A percentile compares a stretch with the other conserved stretches of the same genome.
These are phyloP conservation scores for Lophotriccus pileatus DNA, from an alignment of 2,797 vertebrate genomes.

Conservation along the genomic window DNA sequence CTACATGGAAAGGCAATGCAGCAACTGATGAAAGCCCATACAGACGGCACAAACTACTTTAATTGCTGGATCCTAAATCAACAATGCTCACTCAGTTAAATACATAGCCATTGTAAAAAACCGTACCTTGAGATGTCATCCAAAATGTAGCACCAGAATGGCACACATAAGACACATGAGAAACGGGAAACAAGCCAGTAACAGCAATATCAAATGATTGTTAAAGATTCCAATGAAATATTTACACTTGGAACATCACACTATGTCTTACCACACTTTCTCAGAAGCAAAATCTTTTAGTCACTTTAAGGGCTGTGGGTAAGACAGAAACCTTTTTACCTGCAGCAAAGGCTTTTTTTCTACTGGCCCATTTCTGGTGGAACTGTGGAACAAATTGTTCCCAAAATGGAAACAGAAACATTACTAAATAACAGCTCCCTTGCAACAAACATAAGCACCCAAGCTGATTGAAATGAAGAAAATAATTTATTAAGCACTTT, in stretches of 20 bases:
- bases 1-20: neutral
- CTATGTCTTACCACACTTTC: neutral
- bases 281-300: neutral
- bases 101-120: neutral
- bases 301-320: neutral
- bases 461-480: neutral
- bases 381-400: neutral
- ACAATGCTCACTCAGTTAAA: neutral
- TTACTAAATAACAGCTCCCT: neutral
- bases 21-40: neutral
- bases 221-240: neutral
- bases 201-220: neutral
- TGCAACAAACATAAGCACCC: neutral
- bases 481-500: neutral
- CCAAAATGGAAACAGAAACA: neutral
- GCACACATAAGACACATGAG: rapidly evolving
- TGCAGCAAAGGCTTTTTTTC: neutral
- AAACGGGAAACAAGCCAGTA: neutral
- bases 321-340: neutral
- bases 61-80: neutral
- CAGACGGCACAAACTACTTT: neutral
- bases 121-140: neutral
- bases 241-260: neutral
- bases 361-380: neutral
- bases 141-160: neutral